Evolutionary conservation across 2,113 vertebrate species (phyloP), one percentile per base, ranked within the genome.

Genomic region (Catharus bicknelli): DNA sequence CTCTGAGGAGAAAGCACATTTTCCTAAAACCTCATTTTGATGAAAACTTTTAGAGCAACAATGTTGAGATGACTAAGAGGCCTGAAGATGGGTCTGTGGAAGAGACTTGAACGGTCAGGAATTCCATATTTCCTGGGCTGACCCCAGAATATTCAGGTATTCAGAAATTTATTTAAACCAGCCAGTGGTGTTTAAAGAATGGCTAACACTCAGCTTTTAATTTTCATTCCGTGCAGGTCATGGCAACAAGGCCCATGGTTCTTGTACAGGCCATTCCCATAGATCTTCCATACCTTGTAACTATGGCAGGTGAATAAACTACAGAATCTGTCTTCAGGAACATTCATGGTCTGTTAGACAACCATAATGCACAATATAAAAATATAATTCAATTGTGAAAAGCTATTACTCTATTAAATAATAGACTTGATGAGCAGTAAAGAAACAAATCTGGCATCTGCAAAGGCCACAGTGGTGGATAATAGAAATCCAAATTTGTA

Each of bases 311-410:
- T 95, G 73, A 95, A 93, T 86, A 88, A 93, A 69, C 27, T 38
- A 54, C 47, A 32, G 43, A 69, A 62, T 90, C 45, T 77, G 20
- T 21, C 75, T 86, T 23, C 61, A 83, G 43, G 76, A 88, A 83
- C 83, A 29, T 93, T 96, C 95, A 96, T 67, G 95, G 92, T 95
- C 95, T 83, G 76, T 91, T 94, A 91, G 76, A 75, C 92, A 96
- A 93, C 54, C 43, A 96, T 93, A 96, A 96, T 95, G 72, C 55
- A 95, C 95, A 95, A 93, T 90, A 94, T 91, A 68, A 93, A 93
- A 88, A 81, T 70, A 78, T 47, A 80, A 90, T 79, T 90, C 85
- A 93, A 16, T 73, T 83, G 36, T 45, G 67, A 81, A 83, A 67
- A 77, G 34, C 68, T 69, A 40, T 95, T 94, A 66, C 9, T 86